These are phyloP conservation scores for Plecotus auritus DNA, from an alignment of 2,113 vertebrate species.

Conservation along the genomic window DNA sequence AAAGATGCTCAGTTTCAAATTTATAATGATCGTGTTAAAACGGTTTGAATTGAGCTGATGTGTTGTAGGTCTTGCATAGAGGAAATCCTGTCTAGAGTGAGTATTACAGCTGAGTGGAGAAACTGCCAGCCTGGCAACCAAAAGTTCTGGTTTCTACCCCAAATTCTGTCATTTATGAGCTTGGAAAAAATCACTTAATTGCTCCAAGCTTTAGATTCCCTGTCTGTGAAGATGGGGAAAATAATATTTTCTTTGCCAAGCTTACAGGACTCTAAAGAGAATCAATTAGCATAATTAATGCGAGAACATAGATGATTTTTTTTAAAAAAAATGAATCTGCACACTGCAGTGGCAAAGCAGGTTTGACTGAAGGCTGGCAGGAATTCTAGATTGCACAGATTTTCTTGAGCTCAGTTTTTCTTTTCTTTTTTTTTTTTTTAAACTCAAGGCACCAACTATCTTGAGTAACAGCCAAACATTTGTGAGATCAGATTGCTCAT, in stretches of 20 bases:
- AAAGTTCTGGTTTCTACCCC: slow-evolving; percentile 25
- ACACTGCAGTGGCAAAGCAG: not conserved
- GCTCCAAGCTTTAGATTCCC: not conserved
- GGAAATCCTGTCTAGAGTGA: not conserved
- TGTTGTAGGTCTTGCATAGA: not conserved
- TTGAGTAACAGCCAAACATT: slow-evolving; percentile 42
- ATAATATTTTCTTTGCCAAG: slow-evolving; percentile 44
- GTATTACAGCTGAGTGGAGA: not conserved
- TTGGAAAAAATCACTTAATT: slow-evolving; percentile 42
- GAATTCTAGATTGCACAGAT: slow-evolving; percentile 22
- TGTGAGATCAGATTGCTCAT: slow-evolving; percentile 51
- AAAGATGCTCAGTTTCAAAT: not conserved
- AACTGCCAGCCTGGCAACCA: not conserved
- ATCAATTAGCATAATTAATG: slow-evolving; percentile 62
- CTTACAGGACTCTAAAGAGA: not conserved
- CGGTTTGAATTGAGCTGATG: slow-evolving; percentile 24
- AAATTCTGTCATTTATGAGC: slow-evolving; percentile 44
- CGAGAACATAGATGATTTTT: not conserved
- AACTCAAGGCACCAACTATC: slow-evolving; percentile 28
- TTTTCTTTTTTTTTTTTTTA: not conserved
- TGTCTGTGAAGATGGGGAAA: slow-evolving; percentile 42
- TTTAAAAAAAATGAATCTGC: not conserved
- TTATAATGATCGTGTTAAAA: slow-evolving; percentile 29
- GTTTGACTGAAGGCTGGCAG: slow-evolving; percentile 32
- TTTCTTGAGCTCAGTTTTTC: slow-evolving; percentile 38